A percentile compares a stretch with the other conserved stretches of the same genome.
phyloP scores from a whole-genome alignment of 2,888 invertebrate species.

The Mimumesa dahlbomi region DNA sequence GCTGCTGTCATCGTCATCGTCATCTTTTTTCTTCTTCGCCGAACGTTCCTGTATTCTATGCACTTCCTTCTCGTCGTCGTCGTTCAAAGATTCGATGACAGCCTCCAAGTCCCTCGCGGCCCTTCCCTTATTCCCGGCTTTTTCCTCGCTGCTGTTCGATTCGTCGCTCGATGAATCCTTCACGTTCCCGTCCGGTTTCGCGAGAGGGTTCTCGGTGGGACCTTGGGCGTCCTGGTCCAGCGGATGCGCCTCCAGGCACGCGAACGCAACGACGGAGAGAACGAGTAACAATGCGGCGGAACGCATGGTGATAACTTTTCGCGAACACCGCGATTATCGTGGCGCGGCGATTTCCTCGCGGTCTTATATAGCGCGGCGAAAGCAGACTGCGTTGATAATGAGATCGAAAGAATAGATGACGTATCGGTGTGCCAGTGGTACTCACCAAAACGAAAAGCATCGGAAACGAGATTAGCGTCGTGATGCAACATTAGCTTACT shows the following conservation, averaged over 20 bases:
- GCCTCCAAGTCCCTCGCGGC: not conserved
- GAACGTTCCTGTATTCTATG: too few species aligned
- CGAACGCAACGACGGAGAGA: conserved; percentile 14
- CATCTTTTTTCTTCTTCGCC: conserved; percentile 33
- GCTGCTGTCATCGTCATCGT: conserved; percentile 17
- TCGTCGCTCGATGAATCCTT: conserved; percentile 12
- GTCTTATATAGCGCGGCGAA: conserved; percentile 46
- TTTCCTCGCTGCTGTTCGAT: conserved; percentile 24
- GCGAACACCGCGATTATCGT: conserved; percentile 24
- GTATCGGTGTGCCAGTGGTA: conserved; percentile 29
- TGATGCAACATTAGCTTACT: too few species aligned
- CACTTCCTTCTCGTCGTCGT: not conserved
- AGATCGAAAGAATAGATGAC: conserved; percentile 7
- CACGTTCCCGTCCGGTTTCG: not conserved
- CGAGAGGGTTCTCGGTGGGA: not conserved
- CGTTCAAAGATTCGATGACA: not conserved
- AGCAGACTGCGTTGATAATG: conserved; percentile 29
- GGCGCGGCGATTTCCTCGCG: conserved; percentile 1
- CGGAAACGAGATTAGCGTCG: too few species aligned
- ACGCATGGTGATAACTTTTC: conserved; percentile 42
- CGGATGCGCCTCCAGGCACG: conserved; percentile 8
- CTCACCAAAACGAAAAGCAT: too few species aligned
- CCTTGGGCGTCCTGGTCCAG: not conserved
- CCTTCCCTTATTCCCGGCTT: not conserved
- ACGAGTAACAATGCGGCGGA: conserved; percentile 18